These are phyloP conservation scores for Mizuhopecten yessoensis DNA, from an alignment of 1,140 invertebrate species.

Conservation along the genomic window DNA sequence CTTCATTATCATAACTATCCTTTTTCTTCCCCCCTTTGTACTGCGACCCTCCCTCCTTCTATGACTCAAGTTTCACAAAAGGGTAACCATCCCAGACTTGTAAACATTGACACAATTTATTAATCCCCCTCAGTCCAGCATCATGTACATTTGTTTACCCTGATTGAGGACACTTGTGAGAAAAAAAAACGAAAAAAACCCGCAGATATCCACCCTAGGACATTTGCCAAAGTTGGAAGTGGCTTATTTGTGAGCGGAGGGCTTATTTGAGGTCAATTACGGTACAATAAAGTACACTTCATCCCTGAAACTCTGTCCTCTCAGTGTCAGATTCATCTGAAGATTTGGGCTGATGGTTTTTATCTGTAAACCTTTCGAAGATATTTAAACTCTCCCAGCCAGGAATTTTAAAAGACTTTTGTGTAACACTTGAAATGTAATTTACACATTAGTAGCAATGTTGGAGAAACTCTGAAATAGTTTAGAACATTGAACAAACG, in stretches of 20 bases:
- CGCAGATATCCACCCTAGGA: too few species aligned
- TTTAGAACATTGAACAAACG: too few species aligned
- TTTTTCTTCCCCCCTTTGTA: neutral
- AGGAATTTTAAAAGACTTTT: neutral
- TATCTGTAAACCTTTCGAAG: neutral
- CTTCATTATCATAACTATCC: slow-evolving; percentile 1
- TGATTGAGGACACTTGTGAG: neutral
- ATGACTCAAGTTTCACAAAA: neutral
- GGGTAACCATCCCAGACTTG: neutral
- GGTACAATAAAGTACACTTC: neutral
- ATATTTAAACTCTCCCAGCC: neutral
- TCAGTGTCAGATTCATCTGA: neutral
- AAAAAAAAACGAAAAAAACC: too few species aligned
- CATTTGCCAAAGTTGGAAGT: too few species aligned
- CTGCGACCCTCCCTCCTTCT: neutral
- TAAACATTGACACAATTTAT: neutral
- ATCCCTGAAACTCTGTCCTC: neutral
- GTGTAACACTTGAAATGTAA: slow-evolving; percentile 5
- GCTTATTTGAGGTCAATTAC: too few species aligned
- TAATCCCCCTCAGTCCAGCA: neutral
- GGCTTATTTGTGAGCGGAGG: too few species aligned
- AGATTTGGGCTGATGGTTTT: neutral
- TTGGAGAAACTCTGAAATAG: neutral
- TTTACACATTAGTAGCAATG: neutral
- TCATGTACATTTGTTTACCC: neutral